Base-by-base conservation (phyloP, 92 coral and sea anemone species). In the Phenganax stokvisi region DNA sequence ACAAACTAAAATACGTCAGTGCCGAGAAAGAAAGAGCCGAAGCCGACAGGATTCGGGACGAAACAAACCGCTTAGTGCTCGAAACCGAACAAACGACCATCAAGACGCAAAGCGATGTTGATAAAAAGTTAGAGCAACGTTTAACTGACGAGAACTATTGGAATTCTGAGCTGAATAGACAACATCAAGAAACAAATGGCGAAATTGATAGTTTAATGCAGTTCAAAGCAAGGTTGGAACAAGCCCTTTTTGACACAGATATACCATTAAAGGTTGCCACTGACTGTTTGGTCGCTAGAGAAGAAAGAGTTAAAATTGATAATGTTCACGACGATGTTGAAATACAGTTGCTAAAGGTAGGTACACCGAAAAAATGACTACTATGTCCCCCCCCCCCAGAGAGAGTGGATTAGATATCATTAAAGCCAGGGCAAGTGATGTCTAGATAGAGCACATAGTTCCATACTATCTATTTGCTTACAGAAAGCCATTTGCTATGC, bases 11-110 rank as follows among this genome's bases (percentile, higher is more conserved):
- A 57, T 93, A 93, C 85, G 74, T 87, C 64, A 91, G 89, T 69
- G 98, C 98, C 25, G 98, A 93, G 61, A 86, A 79, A 44, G 98
- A 93, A 67, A 92, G 98, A 30, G 89, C 92, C 12, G 85, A 89
- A 9, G 98, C 98, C 7, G 98, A 93, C 80, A 86, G 97, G 73
- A 91, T 93, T 87, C 98, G 97, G 72, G 98, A 93, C 62, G 98
- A 93, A 71, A 91, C 97, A 75, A 85, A 76, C 74, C 89, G 98
- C 66, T 91, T 93, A 74, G 87, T 92, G 20, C 88, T 89, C 78
- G 98, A 93, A 81, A 90, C 90, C 76, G 97, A 90, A 85, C 94
- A 92, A 28, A 89, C 97, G 17, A 93, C 98, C 10, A 88, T 84
- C 54, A 89, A 89, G 53, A 93, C 98, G 47, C 98, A 91, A 74